A percentile compares a stretch with the other conserved stretches of the same genome.
These are phyloP conservation scores for Adineta ricciae DNA, from an alignment of 2,888 invertebrate genomes.

Conservation along the genomic window DNA sequence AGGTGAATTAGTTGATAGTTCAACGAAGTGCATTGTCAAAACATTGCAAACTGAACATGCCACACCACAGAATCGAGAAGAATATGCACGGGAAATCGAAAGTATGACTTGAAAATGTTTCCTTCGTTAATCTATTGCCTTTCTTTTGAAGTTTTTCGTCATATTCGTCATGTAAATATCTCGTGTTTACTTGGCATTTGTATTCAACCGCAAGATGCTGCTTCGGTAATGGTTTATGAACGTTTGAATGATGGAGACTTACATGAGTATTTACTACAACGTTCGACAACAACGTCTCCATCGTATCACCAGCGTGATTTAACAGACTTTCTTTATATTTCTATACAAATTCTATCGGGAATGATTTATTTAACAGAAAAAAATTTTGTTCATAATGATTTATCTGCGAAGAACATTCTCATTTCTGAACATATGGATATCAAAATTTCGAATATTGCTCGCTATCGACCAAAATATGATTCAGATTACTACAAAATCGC, in stretches of 20 bases:
- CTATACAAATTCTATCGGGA: slow-evolving; percentile 54
- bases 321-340: slow-evolving; percentile 73
- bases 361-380: slow-evolving; percentile 60
- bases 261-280: slow-evolving; percentile 81
- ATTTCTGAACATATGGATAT: slow-evolving; percentile 86
- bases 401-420: slow-evolving; percentile 88
- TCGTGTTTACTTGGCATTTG: slow-evolving; percentile 86
- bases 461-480: slow-evolving; percentile 73
- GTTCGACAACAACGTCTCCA: slow-evolving; percentile 61
- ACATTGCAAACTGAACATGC: slow-evolving; percentile 84
- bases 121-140: not conserved
- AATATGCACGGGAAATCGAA: slow-evolving; percentile 18
- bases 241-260: slow-evolving; percentile 88
- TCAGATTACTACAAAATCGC: slow-evolving; percentile 86
- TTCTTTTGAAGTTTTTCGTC: slow-evolving; percentile 44
- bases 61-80: slow-evolving; percentile 73
- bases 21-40: slow-evolving; percentile 76
- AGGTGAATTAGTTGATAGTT: slow-evolving; percentile 63
- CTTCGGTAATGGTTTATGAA: slow-evolving; percentile 89
- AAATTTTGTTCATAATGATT: slow-evolving; percentile 88
- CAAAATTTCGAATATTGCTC: slow-evolving; percentile 69
- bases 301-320: slow-evolving; percentile 41
- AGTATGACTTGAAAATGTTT: not conserved
- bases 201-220: slow-evolving; percentile 64
- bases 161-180: slow-evolving; percentile 85